A percentile compares a stretch with the other conserved stretches of the same genome.
phyloP scores from a whole-genome alignment of 2,888 invertebrate species.

The Lamproptera curius region DNA sequence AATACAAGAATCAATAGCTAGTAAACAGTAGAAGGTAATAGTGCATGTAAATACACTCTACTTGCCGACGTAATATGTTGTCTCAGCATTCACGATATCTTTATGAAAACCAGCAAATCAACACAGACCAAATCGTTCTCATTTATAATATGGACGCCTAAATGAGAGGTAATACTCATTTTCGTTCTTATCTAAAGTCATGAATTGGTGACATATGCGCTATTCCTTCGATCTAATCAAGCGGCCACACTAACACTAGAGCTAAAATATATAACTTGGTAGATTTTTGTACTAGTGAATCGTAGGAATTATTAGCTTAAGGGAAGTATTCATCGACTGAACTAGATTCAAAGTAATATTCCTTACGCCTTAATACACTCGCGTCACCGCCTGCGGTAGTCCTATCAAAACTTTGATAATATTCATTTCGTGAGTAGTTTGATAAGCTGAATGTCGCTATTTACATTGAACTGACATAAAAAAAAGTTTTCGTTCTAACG shows the following conservation, averaged over 20 bases:
- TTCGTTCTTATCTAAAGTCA: too few species aligned
- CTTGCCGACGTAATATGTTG: too few species aligned
- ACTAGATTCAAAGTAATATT: constrained; percentile 11
- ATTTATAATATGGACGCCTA: too few species aligned
- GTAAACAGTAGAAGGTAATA: too few species aligned
- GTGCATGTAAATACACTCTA: too few species aligned
- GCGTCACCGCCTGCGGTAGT: constrained; percentile 9
- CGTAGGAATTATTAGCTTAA: neutral
- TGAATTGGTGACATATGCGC: too few species aligned
- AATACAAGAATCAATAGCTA: too few species aligned
- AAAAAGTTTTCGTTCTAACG: neutral
- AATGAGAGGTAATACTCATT: too few species aligned
- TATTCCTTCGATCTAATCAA: too few species aligned
- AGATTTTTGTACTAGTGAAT: neutral
- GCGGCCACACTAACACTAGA: neutral
- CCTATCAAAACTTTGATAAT: constrained; percentile 18
- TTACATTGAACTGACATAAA: neutral
- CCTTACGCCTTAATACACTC: constrained; percentile 6
- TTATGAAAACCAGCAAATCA: too few species aligned
- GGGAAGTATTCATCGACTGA: constrained; percentile 3
- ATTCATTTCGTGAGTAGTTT: constrained; percentile 13
- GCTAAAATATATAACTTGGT: neutral
- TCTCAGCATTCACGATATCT: too few species aligned
- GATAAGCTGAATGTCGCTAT: constrained; percentile 3
- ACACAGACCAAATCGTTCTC: too few species aligned